Conservation (phyloP, 1,140 invertebrate species). For the Atta texana region DNA sequence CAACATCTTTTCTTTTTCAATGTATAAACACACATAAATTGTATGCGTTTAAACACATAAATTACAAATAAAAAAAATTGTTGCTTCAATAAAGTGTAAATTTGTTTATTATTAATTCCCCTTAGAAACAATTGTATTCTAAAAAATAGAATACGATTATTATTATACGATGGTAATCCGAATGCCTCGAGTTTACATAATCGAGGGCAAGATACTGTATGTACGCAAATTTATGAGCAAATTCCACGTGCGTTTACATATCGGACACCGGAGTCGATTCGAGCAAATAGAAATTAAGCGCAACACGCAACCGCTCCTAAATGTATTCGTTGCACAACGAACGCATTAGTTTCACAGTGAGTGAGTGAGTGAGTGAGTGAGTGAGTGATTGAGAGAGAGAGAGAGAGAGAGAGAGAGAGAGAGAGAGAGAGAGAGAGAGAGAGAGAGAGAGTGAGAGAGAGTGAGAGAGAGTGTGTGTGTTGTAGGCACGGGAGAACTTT, state of each 20-base stretch:
- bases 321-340: slow-evolving; percentile 79
- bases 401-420: neutral
- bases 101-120: neutral
- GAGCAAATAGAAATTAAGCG: slow-evolving; percentile 79
- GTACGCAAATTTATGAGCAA: neutral
- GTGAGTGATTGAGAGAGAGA: slow-evolving; percentile 23
- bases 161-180: neutral
- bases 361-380: slow-evolving; percentile 2
- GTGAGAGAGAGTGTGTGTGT: neutral
- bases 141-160: too few relatives aligned
- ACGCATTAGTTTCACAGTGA: slow-evolving; percentile 51
- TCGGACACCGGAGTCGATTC: slow-evolving; percentile 10
- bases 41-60: neutral
- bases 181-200: neutral
- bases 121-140: neutral
- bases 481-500: neutral
- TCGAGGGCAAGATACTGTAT: neutral
- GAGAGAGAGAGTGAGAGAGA: neutral
- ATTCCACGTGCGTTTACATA: slow-evolving; percentile 62
- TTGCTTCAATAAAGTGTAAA: neutral
- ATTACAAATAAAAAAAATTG: neutral
- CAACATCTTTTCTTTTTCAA: too few relatives aligned
- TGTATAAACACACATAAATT: neutral
- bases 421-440: slow-evolving; percentile 2
- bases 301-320: slow-evolving; percentile 75